Evolutionary conservation across 2,797 vertebrate genomes (phyloP).

Genomic region (Peromyscus nudipes): DNA sequence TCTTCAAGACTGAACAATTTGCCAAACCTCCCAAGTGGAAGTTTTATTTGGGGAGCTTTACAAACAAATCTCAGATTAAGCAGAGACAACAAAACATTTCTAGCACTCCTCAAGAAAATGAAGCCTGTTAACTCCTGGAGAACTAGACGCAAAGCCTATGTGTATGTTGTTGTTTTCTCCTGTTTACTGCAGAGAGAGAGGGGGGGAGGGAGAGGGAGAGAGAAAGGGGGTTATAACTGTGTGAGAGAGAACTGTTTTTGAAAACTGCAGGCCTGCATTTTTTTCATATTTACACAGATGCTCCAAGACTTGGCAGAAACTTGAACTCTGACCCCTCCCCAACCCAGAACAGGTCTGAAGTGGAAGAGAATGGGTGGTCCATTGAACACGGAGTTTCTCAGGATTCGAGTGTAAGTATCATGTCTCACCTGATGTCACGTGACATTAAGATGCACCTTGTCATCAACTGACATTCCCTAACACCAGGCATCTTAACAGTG

Average conservation of each 20-base stretch:
- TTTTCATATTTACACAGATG: background rate
- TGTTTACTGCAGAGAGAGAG: background rate
- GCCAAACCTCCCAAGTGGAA: constrained; percentile 21
- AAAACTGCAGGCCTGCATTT: constrained; percentile 14
- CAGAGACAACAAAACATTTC: constrained; percentile 29
- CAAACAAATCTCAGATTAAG: constrained; percentile 60
- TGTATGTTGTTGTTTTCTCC: background rate
- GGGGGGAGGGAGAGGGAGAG: too few relatives aligned
- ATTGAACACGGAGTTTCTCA: background rate
- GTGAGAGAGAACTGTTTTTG: background rate
- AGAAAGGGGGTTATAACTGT: too few relatives aligned
- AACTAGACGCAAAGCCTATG: constrained; percentile 21
- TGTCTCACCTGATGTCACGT: constrained; percentile 20
- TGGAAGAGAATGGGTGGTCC: background rate
- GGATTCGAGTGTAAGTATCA: background rate
- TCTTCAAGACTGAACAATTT: constrained; percentile 36
- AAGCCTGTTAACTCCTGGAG: constrained; percentile 12
- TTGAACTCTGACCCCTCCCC: background rate
- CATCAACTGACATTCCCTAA: constrained; percentile 58
- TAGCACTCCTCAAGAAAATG: constrained; percentile 1
- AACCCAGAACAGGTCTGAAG: background rate
- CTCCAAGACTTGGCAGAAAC: background rate
- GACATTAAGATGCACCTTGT: background rate
- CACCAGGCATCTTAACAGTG: constrained; percentile 42
- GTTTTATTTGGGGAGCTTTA: constrained; percentile 41